A percentile compares a stretch with the other conserved stretches of the same genome.
Evolutionary conservation across 2,113 vertebrate species (phyloP).

Genomic region (Shinisaurus crocodilurus): DNA sequence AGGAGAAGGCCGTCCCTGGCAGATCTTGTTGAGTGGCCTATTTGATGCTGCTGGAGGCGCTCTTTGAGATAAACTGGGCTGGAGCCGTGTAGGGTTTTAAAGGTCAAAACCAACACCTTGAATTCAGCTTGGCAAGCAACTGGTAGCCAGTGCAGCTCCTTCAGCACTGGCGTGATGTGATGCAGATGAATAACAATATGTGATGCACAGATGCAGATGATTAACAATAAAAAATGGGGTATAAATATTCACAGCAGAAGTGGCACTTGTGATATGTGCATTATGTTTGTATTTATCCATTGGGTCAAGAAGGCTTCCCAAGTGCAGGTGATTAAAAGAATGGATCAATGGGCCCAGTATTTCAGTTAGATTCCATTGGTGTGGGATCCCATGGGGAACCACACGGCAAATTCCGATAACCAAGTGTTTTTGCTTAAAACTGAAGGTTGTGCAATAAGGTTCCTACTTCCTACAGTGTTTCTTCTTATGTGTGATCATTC

Average conservation of each 20-base stretch:
- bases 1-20: too few relatives aligned
- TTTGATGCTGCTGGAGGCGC: too few relatives aligned
- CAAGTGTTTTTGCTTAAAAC: conserved; percentile 36
- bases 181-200: too few relatives aligned
- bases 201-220: too few relatives aligned
- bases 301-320: not conserved
- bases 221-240: not conserved
- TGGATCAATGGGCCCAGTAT: not conserved
- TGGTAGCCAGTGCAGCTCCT: too few relatives aligned
- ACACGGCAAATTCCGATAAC: conserved; percentile 1
- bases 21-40: too few relatives aligned
- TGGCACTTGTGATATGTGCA: not conserved
- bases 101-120: too few relatives aligned
- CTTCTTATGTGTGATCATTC: conserved; percentile 38
- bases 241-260: not conserved
- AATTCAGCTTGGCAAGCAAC: too few relatives aligned
- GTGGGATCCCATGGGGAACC: not conserved
- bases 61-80: too few relatives aligned
- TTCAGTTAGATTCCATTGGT: not conserved
- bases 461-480: conserved; percentile 28
- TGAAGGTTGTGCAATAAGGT: conserved; percentile 17
- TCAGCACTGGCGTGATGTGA: too few relatives aligned
- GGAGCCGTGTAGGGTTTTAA: too few relatives aligned
- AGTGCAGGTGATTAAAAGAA: not conserved
- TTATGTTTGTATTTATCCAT: not conserved